phyloP scores from a whole-genome alignment of 2,888 invertebrate genomes.

The Liposcelis brunnea region DNA sequence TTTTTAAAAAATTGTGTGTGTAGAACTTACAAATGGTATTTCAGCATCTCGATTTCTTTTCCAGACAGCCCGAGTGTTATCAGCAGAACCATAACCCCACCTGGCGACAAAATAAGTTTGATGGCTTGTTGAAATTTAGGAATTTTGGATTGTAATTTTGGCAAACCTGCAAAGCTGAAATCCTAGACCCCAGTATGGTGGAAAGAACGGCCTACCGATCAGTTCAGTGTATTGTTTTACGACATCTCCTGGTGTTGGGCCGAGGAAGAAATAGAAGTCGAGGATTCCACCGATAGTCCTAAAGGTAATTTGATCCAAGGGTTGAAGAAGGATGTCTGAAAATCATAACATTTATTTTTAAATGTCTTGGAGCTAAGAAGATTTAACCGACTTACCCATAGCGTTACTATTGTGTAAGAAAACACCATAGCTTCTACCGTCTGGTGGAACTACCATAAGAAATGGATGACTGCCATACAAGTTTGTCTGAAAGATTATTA shows the following conservation, averaged over 20 bases:
- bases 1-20: no score
- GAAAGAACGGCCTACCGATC: constrained; percentile 61
- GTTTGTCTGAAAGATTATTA: constrained; percentile 19
- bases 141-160: no score
- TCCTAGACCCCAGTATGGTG: constrained; percentile 77
- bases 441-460: constrained; percentile 52
- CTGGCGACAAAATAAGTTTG: no score
- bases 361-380: background rate
- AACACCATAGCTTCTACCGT: constrained; percentile 53
- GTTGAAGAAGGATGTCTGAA: constrained; percentile 64
- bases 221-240: constrained; percentile 47
- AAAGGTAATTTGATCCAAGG: constrained; percentile 65
- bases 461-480: constrained; percentile 54
- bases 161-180: constrained; percentile 69
- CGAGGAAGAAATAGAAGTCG: constrained; percentile 60
- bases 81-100: constrained; percentile 49
- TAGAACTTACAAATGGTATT: constrained; percentile 59
- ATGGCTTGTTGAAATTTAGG: no score
- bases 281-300: constrained; percentile 66
- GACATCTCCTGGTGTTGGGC: constrained; percentile 53
- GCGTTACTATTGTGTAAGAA: constrained; percentile 69
- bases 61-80: constrained; percentile 45
- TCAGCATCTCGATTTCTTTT: constrained; percentile 48
- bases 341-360: no score
- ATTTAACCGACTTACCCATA: constrained; percentile 42